phyloP scores from a whole-genome alignment of 1,140 invertebrate genomes.

The Phymorhynchus buccinoides region DNA sequence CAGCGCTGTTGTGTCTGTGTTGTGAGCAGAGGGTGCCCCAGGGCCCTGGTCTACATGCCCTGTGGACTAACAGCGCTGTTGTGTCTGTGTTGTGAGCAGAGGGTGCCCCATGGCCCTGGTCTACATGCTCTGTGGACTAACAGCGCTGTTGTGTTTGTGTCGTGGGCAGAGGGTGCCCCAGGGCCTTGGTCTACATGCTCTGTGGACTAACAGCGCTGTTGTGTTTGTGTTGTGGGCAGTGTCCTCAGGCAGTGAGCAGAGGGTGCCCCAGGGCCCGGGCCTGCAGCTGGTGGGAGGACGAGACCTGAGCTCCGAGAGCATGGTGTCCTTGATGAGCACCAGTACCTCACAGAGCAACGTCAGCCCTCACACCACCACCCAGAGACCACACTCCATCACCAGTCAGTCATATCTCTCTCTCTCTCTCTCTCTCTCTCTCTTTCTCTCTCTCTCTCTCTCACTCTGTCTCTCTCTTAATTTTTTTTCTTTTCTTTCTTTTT shows the following conservation, averaged over 20 bases:
- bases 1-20: too few relatives aligned
- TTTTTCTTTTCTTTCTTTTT: neutral
- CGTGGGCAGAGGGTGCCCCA: too few relatives aligned
- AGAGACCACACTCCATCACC: constrained; percentile 85
- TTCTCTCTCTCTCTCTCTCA: too few relatives aligned
- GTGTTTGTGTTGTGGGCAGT: constrained; percentile 73
- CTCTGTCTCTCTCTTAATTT: neutral
- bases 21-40: too few relatives aligned
- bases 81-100: too few relatives aligned
- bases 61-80: too few relatives aligned
- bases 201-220: too few relatives aligned
- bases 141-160: too few relatives aligned
- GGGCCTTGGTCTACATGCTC: too few relatives aligned
- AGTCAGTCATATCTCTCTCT: constrained; percentile 76
- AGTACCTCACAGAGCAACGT: constrained; percentile 77
- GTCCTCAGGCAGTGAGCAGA: constrained; percentile 75
- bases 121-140: too few relatives aligned
- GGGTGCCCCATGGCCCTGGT: too few relatives aligned
- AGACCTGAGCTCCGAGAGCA: constrained; percentile 80
- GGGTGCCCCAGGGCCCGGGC: constrained; percentile 49
- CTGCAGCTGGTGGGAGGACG: constrained; percentile 42
- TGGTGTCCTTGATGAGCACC: constrained; percentile 82
- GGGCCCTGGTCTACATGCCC: too few relatives aligned
- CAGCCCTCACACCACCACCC: constrained; percentile 79
- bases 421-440: neutral